A percentile compares a stretch with the other conserved stretches of the same genome.
These are phyloP conservation scores for Stigmatopora argus DNA, from an alignment of 2,113 vertebrate species.

Conservation along the genomic window DNA sequence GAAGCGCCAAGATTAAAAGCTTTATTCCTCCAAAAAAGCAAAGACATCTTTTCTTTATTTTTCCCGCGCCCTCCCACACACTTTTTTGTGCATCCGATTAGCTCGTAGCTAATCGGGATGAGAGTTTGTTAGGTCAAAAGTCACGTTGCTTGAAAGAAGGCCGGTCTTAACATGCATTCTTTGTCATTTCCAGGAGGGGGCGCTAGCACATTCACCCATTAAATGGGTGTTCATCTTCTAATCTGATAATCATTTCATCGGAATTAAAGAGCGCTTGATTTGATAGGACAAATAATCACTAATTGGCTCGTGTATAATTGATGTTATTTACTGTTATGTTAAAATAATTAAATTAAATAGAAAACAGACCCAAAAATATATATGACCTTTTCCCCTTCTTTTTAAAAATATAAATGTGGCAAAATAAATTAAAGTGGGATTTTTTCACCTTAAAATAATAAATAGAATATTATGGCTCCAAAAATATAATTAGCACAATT, in stretches of 20 bases:
- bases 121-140: background rate
- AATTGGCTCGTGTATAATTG: no score
- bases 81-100: conserved; percentile 13
- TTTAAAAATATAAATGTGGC: no score
- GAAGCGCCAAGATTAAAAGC: conserved; percentile 52
- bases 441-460: no score
- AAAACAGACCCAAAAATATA: no score
- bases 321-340: no score
- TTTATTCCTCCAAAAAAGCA: conserved; percentile 19
- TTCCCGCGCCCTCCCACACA: background rate
- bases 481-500: no score
- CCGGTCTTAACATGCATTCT: background rate
- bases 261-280: background rate
- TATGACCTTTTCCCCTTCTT: no score
- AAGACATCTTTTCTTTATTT: conserved; percentile 32
- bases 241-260: background rate
- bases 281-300: background rate
- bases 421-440: no score
- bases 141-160: background rate
- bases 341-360: no score
- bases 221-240: background rate
- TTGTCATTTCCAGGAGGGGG: background rate
- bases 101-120: conserved; percentile 17
- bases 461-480: no score
- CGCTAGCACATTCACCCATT: background rate